Conservation (phyloP, 2,797 vertebrate genomes). For the Tragopan temminckii region DNA sequence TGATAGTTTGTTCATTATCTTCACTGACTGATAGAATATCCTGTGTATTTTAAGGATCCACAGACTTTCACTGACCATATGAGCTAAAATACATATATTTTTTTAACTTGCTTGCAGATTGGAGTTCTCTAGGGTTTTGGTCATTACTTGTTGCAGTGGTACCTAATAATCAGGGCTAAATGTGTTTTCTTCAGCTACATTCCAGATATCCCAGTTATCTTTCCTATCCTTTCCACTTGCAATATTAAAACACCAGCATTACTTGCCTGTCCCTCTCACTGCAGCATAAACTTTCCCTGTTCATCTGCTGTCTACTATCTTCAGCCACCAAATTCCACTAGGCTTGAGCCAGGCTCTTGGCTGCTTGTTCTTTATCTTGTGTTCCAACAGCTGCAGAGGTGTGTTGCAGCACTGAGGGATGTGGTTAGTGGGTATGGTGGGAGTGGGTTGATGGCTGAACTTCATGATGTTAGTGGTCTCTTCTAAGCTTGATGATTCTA, state of each 20-base stretch:
- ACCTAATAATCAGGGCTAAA: constrained; percentile 34
- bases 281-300: background rate
- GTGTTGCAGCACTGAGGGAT: no score
- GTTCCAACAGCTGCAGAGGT: background rate
- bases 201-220: background rate
- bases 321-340: background rate
- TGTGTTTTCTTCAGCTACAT: background rate
- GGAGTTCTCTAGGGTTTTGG: constrained; percentile 59
- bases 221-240: no score
- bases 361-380: background rate
- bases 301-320: background rate
- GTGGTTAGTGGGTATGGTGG: no score
- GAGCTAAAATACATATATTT: background rate
- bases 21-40: background rate
- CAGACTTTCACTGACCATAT: constrained; percentile 29
- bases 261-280: background rate
- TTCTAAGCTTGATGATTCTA: no score
- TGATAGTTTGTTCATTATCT: background rate
- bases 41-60: background rate
- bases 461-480: no score
- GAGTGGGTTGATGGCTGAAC: no score
- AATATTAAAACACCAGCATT: background rate
- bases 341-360: background rate
- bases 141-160: constrained; percentile 51
- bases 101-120: constrained; percentile 49